phyloP scores from a whole-genome alignment of 2,797 vertebrate species.

The Tamandua tetradactyla region DNA sequence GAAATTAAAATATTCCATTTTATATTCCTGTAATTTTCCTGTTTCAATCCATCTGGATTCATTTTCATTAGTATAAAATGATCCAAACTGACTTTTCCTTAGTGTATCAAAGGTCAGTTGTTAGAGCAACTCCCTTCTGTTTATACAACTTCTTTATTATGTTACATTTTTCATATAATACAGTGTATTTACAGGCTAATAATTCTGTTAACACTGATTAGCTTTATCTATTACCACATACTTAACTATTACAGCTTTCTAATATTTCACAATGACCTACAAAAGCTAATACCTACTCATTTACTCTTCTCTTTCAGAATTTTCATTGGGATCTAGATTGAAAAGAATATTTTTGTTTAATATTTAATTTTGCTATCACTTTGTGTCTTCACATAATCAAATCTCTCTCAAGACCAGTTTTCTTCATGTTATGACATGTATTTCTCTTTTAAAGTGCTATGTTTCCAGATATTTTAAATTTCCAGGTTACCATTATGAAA shows the following conservation, averaged over 20 bases:
- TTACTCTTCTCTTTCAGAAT: constrained; percentile 8
- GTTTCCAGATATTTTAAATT: background rate
- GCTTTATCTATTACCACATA: background rate
- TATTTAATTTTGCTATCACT: constrained; percentile 7
- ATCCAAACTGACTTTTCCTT: background rate
- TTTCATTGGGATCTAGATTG: background rate
- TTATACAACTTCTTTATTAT: background rate
- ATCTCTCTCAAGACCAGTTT: constrained; percentile 9
- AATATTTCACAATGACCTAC: background rate
- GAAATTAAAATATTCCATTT: constrained; percentile 14
- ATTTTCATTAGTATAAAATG: background rate
- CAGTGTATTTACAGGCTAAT: background rate
- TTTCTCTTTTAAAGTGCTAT: background rate
- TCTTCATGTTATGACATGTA: background rate
- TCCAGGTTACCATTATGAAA: background rate
- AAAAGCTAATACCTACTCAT: background rate
- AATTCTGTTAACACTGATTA: background rate
- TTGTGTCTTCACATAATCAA: background rate
- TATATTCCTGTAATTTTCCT: background rate
- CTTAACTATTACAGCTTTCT: background rate
- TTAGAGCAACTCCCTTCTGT: background rate
- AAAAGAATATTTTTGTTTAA: background rate
- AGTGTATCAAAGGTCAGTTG: background rate
- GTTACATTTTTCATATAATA: background rate
- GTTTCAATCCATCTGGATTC: constrained; percentile 23